Evolutionary conservation across 2,888 invertebrate species (phyloP).

Genomic region (Colostygia pectinataria): DNA sequence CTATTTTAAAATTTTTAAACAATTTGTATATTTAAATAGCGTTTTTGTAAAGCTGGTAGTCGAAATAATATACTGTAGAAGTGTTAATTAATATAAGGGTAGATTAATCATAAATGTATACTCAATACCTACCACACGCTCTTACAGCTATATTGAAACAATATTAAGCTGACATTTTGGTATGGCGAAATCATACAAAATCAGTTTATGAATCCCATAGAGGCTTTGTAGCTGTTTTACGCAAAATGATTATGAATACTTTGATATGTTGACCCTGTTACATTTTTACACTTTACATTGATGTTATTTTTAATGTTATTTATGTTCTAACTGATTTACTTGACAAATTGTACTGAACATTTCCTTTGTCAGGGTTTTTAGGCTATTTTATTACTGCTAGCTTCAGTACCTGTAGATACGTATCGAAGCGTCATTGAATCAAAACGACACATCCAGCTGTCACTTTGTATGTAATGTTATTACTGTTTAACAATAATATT

Average conservation of each 20-base stretch:
- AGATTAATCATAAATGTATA: conserved; percentile 19
- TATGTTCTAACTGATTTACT: conserved; percentile 51
- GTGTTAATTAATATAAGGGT: conserved; percentile 19
- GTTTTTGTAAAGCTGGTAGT: too few relatives aligned
- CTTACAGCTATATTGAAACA: too few relatives aligned
- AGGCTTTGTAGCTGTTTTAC: conserved; percentile 28
- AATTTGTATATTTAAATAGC: too few relatives aligned
- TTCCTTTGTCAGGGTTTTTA: conserved; percentile 48
- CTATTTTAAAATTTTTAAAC: too few relatives aligned
- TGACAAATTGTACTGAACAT: conserved; percentile 53
- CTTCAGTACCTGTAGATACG: not conserved
- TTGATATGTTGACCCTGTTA: conserved; percentile 44
- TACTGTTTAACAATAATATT: too few relatives aligned
- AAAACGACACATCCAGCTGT: too few relatives aligned
- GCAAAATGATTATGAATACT: conserved; percentile 36
- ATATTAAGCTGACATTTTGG: too few relatives aligned
- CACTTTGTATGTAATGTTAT: too few relatives aligned
- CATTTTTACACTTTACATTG: conserved; percentile 37
- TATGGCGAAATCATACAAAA: too few relatives aligned
- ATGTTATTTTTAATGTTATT: conserved; percentile 54
- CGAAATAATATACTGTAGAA: conserved; percentile 14
- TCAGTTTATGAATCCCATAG: too few relatives aligned
- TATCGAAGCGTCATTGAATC: conserved; percentile 1
- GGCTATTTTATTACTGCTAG: conserved; percentile 23
- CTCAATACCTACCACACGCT: too few relatives aligned